Evolutionary conservation across 2,797 vertebrate genomes (phyloP).

Genomic region (Melanotaenia trifasciata): DNA sequence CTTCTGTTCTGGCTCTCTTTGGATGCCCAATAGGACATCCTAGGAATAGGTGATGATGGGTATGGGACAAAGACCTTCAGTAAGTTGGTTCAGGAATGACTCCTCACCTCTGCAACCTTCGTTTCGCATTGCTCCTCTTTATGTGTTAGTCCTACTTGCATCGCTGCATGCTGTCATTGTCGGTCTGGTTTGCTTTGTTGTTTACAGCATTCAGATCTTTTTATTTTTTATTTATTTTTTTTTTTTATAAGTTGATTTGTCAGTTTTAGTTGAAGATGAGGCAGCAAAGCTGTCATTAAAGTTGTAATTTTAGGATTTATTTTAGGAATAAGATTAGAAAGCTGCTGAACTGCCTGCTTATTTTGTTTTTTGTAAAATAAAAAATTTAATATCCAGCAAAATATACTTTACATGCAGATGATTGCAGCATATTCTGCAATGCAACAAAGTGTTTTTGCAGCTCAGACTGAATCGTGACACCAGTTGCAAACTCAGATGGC

Average conservation of each 20-base stretch:
- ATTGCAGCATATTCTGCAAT: not conserved
- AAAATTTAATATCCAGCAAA: too few relatives aligned
- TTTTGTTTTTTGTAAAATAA: too few relatives aligned
- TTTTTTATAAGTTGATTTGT: too few relatives aligned
- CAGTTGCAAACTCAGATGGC: too few relatives aligned
- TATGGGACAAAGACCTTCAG: conserved; percentile 99
- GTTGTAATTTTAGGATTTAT: too few relatives aligned
- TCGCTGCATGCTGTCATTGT: conserved; percentile 86
- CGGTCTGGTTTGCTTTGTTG: conserved; percentile 32
- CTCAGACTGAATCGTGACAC: not conserved
- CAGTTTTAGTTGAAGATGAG: too few relatives aligned
- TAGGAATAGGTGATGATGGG: conserved; percentile 99
- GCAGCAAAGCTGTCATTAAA: too few relatives aligned
- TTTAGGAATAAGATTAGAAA: too few relatives aligned
- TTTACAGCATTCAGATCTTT: not conserved
- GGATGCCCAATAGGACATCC: conserved; percentile 96
- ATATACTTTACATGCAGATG: too few relatives aligned
- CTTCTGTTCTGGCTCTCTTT: conserved; percentile 77
- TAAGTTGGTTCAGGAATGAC: conserved; percentile 94
- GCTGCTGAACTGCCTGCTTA: too few relatives aligned
- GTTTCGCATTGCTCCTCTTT: conserved; percentile 31
- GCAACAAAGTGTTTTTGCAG: not conserved
- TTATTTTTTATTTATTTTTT: too few relatives aligned
- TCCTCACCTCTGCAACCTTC: conserved; percentile 59
- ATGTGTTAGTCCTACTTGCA: conserved; percentile 23